These are phyloP conservation scores for Megaptera novaeangliae DNA, from an alignment of 2,113 vertebrate species.

Conservation along the genomic window DNA sequence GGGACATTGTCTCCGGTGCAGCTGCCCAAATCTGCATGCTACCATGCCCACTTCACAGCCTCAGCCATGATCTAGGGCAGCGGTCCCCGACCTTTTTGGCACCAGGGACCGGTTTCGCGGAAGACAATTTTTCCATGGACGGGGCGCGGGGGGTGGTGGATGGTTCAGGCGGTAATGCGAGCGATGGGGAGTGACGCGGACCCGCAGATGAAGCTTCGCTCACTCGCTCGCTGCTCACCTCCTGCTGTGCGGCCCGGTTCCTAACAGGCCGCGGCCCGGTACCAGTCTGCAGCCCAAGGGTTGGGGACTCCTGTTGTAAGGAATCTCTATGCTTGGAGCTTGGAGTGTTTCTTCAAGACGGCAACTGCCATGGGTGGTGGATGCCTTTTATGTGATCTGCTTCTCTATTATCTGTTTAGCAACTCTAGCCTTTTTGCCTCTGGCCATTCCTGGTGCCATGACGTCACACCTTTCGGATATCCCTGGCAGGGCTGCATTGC, in stretches of 20 bases:
- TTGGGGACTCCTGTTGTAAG: too few species aligned
- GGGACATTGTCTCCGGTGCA: fast-evolving
- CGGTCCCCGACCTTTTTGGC: too few species aligned
- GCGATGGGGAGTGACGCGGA: too few species aligned
- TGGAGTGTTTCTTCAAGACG: not conserved
- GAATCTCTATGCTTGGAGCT: not conserved
- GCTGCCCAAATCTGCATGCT: not conserved
- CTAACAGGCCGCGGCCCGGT: too few species aligned
- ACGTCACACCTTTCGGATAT: not conserved
- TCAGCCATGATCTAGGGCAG: too few species aligned
- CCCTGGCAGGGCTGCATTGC: too few species aligned
- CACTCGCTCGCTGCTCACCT: fast-evolving
- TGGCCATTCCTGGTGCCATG: not conserved
- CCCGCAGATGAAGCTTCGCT: too few species aligned
- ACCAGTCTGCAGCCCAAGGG: too few species aligned
- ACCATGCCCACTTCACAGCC: fast-evolving
- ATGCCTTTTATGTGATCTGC: not conserved
- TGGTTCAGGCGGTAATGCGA: too few species aligned
- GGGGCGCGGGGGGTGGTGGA: too few species aligned
- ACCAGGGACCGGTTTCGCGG: fast-evolving
- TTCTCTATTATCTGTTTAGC: not conserved
- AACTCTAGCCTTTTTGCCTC: not conserved
- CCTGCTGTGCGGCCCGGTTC: too few species aligned
- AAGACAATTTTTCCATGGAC: too few species aligned
- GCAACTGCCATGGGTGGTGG: not conserved